Conservation (phyloP, 2,113 vertebrate genomes). For the Nycticryphes semicollaris region DNA sequence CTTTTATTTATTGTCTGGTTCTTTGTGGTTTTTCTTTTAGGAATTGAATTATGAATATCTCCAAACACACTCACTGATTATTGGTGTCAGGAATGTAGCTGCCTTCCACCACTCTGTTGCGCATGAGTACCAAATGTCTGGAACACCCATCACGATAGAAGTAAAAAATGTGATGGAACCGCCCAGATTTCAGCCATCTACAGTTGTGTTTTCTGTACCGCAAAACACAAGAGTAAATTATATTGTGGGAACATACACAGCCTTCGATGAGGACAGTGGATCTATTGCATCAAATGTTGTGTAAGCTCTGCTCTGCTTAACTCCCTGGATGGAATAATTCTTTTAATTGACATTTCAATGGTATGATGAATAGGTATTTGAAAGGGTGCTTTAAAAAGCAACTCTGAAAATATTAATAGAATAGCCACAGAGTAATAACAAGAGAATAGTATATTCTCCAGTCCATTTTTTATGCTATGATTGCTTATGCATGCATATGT, state of each 20-base stretch:
- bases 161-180: slow-evolving; percentile 84
- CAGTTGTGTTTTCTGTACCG: slow-evolving; percentile 68
- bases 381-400: neutral
- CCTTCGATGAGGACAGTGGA: slow-evolving; percentile 85
- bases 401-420: neutral
- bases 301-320: slow-evolving; percentile 65
- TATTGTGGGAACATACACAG: slow-evolving; percentile 76
- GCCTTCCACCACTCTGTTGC: slow-evolving; percentile 79
- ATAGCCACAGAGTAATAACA: neutral
- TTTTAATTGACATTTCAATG: neutral
- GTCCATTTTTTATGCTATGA: neutral
- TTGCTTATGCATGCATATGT: neutral
- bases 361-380: neutral
- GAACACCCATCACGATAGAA: slow-evolving; percentile 75
- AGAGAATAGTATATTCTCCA: neutral
- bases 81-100: slow-evolving; percentile 86
- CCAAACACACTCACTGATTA: slow-evolving; percentile 71
- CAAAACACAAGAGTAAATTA: slow-evolving; percentile 65
- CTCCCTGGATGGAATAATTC: neutral
- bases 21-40: slow-evolving; percentile 66
- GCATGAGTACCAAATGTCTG: slow-evolving; percentile 4
- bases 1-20: neutral
- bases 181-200: slow-evolving; percentile 76
- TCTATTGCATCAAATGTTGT: slow-evolving; percentile 80
- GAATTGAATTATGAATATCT: slow-evolving; percentile 86